Base-by-base conservation (phyloP, 2,888 invertebrate species). In the Spodoptera littoralis region DNA sequence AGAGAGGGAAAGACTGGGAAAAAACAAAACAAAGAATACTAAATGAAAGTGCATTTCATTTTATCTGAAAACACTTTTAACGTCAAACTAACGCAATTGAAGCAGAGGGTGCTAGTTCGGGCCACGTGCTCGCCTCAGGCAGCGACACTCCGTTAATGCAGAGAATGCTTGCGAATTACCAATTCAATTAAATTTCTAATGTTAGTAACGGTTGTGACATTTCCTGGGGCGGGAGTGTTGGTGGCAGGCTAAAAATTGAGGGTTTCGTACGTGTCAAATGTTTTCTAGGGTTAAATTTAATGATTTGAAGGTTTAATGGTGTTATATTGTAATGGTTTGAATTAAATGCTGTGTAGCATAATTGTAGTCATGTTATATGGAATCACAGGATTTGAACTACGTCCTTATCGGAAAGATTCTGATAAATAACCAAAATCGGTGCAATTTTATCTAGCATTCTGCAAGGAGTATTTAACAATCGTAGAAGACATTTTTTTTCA, bases 61-160 rank as follows among this genome's bases (percentile, higher is more conserved):
- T 24, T 56, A 81, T 77, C 70, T 70, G 74, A 76, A 86, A 86
- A 85, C 80, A 85, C 85, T 80, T 81, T 81, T 76, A 84, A 66
- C 77, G 82, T 82, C 81, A 82, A 83, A 85, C 80, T 83, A 77
- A 80, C 60, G 60, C 73, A 79, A 75, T 81, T 76, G 80, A 81
- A 83, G 76, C 61, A 62, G 61, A 61, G 70, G 71, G 77, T 59
- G 51, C 58, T 65, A 53, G 73, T 56, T 56, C 70, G 61, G 65
- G 81, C 85, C 70, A 88, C 89, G 90, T 88, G 90, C 79, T 70
- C 45, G 89, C 85, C 70, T 44, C 41, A 60, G 82, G 79, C 77
- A 46, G 54, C 57, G 51, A 63, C 67, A 61, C 65, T 48, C 60
- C 55, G 58, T 68, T 79, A 79, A 81, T 73, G 81, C 73, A 79